Base-by-base conservation (phyloP, 2,113 vertebrate genomes). In the Apistogramma diplotaenia region DNA sequence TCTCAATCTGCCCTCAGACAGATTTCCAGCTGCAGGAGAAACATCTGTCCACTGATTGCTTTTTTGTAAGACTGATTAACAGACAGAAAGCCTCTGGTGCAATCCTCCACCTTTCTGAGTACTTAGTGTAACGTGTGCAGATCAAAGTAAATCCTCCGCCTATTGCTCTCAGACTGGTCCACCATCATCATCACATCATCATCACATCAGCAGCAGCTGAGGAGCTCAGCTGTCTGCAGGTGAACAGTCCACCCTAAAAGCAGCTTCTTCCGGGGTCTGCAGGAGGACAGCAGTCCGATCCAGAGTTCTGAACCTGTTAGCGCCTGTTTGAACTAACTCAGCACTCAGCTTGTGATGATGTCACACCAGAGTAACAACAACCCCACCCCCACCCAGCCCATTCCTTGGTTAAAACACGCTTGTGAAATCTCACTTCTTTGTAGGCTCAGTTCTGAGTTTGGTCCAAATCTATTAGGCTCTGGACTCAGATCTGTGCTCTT, bases 11-110 rank as follows among this genome's bases (percentile, higher is more conserved):
- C 58, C 83, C 78, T 75, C 74, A 61, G 65, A 82, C 80, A 72
- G 85, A 85, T 91, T 81, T 90, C 15, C 92, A 86, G 85, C 91
- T 88, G 89, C 65, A 81, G 78, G 76, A 88, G 84, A 73, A 93
- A 87, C 93, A 93, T 94, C 92, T 94, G 92, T 89, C 88, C 74
- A 11, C 76, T 92, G 87, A 91, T 92, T 92, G 90, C 85, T 88
- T 92, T 87, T 91, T 92, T 94, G 75, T 88, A 84, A 89, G 82
- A 82, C 60, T 76, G 73, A 91, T 92, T 91, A 91, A 88, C 51
- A 56, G 54, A 84, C 78, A 78, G 83, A 93, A 93, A 82, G 57
- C 67, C 31, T 56, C 29, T 18, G 58, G 65, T 76, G 57, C 56
- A 72, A 91, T 92, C 91, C 92, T 85, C 76, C 89, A 91, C 91